Base-by-base conservation (phyloP, 37 sponge, comb jelly and placozoan genomes). In the Crambe crambe region DNA sequence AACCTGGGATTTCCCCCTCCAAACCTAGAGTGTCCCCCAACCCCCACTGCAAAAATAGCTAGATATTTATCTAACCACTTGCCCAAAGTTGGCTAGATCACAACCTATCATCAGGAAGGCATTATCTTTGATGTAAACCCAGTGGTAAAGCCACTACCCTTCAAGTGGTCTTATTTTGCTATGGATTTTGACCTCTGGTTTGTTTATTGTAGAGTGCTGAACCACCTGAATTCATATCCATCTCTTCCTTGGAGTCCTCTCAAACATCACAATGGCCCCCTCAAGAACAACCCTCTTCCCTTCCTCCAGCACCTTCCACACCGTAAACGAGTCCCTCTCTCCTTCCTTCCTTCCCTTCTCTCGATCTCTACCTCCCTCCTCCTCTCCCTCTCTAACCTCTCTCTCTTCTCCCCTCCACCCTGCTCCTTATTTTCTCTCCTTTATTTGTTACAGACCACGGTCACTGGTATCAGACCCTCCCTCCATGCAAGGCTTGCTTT, bases 251-350 rank as follows among this genome's bases (percentile, higher is more conserved):
- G 51, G 89, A 89, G 73, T 27, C 69, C 1, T 68, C 83, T 6
- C 89, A 88, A 56, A 69, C 75, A 70, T 69, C 77, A 29, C 88
- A 88, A 3, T 88, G 82, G 88, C 82, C 62, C 20, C 82, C 79
- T 15, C 37, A 35, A 51, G 79, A 79, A 10, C 66, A 65, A 65
- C 3, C 31, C 15, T 18, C 66, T 17, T 15, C 12, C 12, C 51
- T 12, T 47, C 31, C 30, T 5, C 31, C 27, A 30, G 66, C 59
- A 69, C 72, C 58, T 68, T n/a, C 37, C 22, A 82, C 82, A 59
- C 82, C 82, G 82, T 82, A 39, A 61, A 64, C 2, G 1, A 2
- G 2, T 63, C 1, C 5, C 1, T 3, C 42, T 26, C 67, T 26
- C 67, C 17, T 20, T 35, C 37, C 5, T 21, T 8, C 37, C 34